A percentile compares a stretch with the other conserved stretches of the same genome.
Conservation (phyloP, 1,140 invertebrate species). For the Medauroidea extradentata region DNA sequence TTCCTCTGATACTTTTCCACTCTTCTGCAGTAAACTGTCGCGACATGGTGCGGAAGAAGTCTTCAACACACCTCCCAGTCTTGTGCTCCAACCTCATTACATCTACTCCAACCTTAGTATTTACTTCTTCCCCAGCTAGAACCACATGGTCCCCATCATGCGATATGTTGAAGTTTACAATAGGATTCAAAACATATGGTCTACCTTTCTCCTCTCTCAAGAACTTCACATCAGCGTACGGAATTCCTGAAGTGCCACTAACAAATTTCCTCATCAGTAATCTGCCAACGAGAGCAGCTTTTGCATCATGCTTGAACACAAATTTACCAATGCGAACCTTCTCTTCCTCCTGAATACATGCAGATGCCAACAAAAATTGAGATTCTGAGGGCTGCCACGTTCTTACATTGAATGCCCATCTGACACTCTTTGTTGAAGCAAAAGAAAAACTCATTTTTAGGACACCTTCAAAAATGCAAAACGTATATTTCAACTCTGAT, state of each 20-base stretch:
- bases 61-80: constrained; percentile 56
- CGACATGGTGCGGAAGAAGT: constrained; percentile 85
- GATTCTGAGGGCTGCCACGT: constrained; percentile 69
- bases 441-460: too few species aligned
- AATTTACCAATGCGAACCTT: constrained; percentile 75
- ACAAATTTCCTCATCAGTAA: constrained; percentile 81
- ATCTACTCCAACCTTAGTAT: constrained; percentile 59
- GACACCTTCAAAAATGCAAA: too few species aligned
- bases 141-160: constrained; percentile 80
- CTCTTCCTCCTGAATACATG: constrained; percentile 81
- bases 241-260: constrained; percentile 50
- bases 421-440: constrained; percentile 43
- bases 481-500: too few species aligned
- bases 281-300: constrained; percentile 75
- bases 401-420: constrained; percentile 81
- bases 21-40: constrained; percentile 74
- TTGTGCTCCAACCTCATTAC: constrained; percentile 69
- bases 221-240: constrained; percentile 62
- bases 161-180: constrained; percentile 80
- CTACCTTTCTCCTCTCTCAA: constrained; percentile 58
- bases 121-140: constrained; percentile 5
- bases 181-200: constrained; percentile 44
- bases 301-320: constrained; percentile 82
- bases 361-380: constrained; percentile 65
- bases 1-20: constrained; percentile 67